Percentiles rank a stretch among this genome's conserved stretches.
Evolutionary conservation across 2,113 vertebrate genomes (phyloP).

Genomic region (Pseudopipra pipra): DNA sequence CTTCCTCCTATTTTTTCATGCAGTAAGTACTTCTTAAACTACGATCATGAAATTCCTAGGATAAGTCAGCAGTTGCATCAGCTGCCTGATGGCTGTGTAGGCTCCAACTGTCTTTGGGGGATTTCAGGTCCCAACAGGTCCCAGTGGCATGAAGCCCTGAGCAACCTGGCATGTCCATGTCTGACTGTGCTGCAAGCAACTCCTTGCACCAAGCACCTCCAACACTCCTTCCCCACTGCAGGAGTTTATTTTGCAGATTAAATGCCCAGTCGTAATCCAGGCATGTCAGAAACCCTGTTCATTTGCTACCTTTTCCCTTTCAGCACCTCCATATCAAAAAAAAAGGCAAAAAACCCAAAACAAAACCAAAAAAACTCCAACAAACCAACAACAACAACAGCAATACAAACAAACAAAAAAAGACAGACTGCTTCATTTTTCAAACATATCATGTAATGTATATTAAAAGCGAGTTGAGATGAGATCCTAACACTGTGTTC

Average conservation of each 20-base stretch:
- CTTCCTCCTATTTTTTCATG: neutral
- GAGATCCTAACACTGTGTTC: neutral
- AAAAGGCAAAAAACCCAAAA: neutral
- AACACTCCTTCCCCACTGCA: neutral
- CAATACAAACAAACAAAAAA: neutral
- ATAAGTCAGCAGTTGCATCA: neutral
- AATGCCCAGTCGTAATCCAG: neutral
- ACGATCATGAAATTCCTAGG: neutral
- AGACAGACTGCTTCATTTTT: neutral
- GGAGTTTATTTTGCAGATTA: neutral
- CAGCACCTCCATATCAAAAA: neutral
- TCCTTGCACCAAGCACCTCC: neutral
- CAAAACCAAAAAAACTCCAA: no score
- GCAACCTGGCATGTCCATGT: neutral
- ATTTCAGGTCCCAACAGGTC: fast-evolving
- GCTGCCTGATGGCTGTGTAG: neutral
- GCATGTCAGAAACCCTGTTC: neutral
- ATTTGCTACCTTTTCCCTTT: neutral
- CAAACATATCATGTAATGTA: neutral
- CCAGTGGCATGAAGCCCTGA: fast-evolving
- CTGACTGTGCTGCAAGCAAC: neutral
- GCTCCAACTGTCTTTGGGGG: fast-evolving
- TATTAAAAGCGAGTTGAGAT: neutral
- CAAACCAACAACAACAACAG: no score
- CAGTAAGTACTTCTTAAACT: neutral